These are phyloP conservation scores for Pteronura brasiliensis DNA, from an alignment of 2,113 vertebrate species.

Conservation along the genomic window DNA sequence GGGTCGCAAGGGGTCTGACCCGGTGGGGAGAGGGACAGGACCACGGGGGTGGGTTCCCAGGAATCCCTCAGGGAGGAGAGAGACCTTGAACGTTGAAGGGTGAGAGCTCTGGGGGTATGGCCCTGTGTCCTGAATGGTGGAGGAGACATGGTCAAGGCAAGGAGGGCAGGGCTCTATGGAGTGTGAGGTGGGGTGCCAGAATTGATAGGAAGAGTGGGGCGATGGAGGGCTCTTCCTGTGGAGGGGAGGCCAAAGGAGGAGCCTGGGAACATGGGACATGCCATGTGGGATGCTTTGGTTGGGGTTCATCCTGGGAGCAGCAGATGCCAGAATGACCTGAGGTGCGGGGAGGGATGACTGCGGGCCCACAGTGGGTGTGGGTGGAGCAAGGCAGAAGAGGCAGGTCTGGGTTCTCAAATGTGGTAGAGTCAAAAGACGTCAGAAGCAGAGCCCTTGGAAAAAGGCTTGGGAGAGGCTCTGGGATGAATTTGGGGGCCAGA, in stretches of 20 bases:
- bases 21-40: neutral
- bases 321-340: neutral
- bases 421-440: neutral
- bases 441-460: neutral
- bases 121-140: neutral
- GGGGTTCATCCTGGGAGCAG: neutral
- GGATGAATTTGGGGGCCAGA: neutral
- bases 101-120: neutral
- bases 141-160: neutral
- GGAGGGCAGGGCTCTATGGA: neutral
- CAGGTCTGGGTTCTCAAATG: neutral
- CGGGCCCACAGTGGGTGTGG: neutral
- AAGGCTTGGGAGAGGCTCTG: neutral
- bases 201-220: neutral
- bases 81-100: neutral
- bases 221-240: too few relatives aligned
- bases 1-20: neutral
- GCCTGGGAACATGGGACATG: neutral
- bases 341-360: neutral
- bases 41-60: neutral
- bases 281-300: neutral
- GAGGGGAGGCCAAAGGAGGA: neutral
- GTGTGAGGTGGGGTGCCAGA: neutral
- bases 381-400: neutral
- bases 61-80: neutral